Evolutionary conservation across 2,888 invertebrate species (phyloP).

Genomic region (Bhutanitis thaidina): DNA sequence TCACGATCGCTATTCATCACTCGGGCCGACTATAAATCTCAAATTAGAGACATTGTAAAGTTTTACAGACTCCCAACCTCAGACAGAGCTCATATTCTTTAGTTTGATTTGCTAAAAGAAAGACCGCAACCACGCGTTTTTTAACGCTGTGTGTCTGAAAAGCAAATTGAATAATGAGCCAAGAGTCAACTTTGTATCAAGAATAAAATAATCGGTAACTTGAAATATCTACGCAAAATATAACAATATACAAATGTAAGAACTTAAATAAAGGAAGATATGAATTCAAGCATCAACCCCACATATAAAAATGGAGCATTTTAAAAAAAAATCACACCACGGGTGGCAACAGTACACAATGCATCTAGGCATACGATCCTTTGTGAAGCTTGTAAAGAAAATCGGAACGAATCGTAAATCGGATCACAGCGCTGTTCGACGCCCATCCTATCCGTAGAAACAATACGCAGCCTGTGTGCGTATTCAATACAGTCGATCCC

Average conservation of each 20-base stretch:
- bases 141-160: too few species aligned
- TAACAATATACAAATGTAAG: too few species aligned
- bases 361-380: conserved; percentile 37
- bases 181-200: too few species aligned
- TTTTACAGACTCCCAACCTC: conserved; percentile 57
- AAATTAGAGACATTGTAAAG: conserved; percentile 68
- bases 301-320: conserved; percentile 10
- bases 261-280: conserved; percentile 3
- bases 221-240: too few species aligned
- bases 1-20: conserved; percentile 61
- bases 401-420: conserved; percentile 74
- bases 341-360: conserved; percentile 47
- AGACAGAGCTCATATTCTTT: conserved; percentile 47
- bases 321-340: conserved; percentile 40
- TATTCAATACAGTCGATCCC: conserved; percentile 51
- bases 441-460: conserved; percentile 65
- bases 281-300: conserved; percentile 7
- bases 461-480: conserved; percentile 58
- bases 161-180: too few species aligned
- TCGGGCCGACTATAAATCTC: conserved; percentile 47
- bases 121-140: conserved; percentile 16
- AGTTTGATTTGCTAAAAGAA: conserved; percentile 27
- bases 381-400: conserved; percentile 62
- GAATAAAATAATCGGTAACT: too few species aligned
- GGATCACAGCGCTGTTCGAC: conserved; percentile 61